Percentiles rank a stretch among this genome's conserved stretches.
Evolutionary conservation across 2,113 vertebrate species (phyloP).

Genomic region (Cinclus cinclus): DNA sequence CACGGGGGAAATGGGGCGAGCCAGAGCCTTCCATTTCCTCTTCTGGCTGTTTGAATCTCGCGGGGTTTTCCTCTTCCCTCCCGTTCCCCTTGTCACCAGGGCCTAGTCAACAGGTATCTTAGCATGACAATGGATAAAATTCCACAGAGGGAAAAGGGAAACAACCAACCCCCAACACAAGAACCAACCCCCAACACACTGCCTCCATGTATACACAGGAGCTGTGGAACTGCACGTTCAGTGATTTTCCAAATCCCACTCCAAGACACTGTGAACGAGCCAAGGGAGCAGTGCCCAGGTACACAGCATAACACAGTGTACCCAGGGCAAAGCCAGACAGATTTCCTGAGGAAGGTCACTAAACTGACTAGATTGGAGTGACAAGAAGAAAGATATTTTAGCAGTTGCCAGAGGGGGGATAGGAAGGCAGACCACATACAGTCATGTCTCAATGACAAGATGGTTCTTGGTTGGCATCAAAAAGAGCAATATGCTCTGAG

Average conservation of each 20-base stretch:
- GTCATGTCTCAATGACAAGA: neutral
- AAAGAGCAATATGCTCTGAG: neutral
- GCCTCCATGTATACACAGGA: neutral
- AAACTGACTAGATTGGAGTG: neutral
- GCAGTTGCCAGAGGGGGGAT: neutral
- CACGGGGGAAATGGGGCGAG: too few relatives aligned
- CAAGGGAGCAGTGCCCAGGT: neutral
- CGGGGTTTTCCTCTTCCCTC: too few relatives aligned
- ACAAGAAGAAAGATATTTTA: neutral
- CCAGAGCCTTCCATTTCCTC: too few relatives aligned
- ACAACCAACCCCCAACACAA: too few relatives aligned
- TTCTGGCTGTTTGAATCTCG: too few relatives aligned
- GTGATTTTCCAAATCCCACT: neutral
- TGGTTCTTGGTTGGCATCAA: neutral
- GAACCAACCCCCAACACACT: too few relatives aligned
- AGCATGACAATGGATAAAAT: too few relatives aligned
- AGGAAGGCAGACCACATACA: neutral
- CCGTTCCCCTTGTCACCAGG: too few relatives aligned
- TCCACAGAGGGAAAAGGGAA: too few relatives aligned
- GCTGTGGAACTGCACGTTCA: neutral
- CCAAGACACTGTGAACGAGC: neutral
- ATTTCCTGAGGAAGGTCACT: neutral
- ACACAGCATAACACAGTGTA: fast-evolving
- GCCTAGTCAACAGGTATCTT: too few relatives aligned
- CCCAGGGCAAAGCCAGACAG: neutral